A percentile compares a stretch with the other conserved stretches of the same genome.
Conservation (phyloP, 2,797 vertebrate species). For the Vespertilio murinus region DNA sequence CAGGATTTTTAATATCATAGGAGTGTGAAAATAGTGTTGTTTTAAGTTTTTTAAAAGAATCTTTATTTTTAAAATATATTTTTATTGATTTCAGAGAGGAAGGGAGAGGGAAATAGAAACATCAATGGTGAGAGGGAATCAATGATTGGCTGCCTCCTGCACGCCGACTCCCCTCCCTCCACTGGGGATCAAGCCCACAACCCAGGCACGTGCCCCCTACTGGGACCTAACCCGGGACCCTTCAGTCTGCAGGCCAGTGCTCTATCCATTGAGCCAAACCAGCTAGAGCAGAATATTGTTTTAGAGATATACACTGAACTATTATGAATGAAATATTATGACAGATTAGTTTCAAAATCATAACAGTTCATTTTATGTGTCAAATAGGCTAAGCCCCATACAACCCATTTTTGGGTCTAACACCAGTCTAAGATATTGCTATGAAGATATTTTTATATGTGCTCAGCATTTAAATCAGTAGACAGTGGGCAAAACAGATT, state of each 20-base stretch:
- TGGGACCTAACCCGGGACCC: too few species aligned
- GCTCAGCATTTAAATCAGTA: not conserved
- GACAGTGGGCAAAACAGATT: not conserved
- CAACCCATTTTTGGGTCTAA: not conserved
- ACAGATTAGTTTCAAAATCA: not conserved
- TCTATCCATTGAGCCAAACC: too few species aligned
- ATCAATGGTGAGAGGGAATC: too few species aligned
- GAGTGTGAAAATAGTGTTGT: not conserved
- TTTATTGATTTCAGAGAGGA: too few species aligned
- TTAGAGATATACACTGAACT: not conserved
- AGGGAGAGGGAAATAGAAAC: too few species aligned
- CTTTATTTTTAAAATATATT: too few species aligned
- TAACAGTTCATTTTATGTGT: not conserved
- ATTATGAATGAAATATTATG: not conserved
- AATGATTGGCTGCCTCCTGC: too few species aligned
- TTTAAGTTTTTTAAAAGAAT: not conserved
- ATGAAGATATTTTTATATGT: conserved; percentile 7
- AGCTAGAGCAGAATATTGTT: not conserved
- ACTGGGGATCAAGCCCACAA: too few species aligned
- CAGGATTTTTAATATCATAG: not conserved
- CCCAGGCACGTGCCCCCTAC: too few species aligned
- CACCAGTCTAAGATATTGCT: not conserved
- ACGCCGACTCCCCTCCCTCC: too few species aligned
- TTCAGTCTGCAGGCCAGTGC: too few species aligned
- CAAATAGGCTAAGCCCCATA: not conserved